These are phyloP conservation scores for Oreocharis arfaki DNA, from an alignment of 2,113 vertebrate genomes.

Conservation along the genomic window DNA sequence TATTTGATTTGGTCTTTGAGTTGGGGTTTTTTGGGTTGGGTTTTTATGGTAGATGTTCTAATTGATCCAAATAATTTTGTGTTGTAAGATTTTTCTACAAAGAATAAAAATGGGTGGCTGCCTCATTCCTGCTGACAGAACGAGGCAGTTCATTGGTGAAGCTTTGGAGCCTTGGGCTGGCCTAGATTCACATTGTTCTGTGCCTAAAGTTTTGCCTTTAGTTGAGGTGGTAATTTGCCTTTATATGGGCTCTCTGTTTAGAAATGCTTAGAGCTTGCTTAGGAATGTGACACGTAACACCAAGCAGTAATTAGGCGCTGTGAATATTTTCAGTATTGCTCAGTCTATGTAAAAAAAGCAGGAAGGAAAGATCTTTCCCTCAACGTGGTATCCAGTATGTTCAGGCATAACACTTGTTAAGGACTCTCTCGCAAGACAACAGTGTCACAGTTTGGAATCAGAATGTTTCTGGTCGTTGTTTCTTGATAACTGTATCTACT, in stretches of 20 bases:
- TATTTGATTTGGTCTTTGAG: neutral
- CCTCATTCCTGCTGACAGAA: neutral
- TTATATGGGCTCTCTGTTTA: neutral
- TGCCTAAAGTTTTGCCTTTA: neutral
- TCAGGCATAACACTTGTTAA: neutral
- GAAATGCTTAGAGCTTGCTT: neutral
- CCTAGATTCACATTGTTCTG: neutral
- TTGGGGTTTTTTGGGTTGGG: neutral
- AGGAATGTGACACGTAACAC: rapidly evolving
- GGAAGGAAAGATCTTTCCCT: neutral
- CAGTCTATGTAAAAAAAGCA: neutral
- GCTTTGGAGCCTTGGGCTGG: neutral
- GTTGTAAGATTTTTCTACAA: neutral
- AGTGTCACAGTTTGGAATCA: neutral
- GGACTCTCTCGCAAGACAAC: neutral
- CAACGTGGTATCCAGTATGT: neutral
- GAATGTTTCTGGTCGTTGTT: neutral
- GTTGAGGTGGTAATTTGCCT: neutral
- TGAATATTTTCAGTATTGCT: neutral
- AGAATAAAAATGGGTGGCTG: neutral
- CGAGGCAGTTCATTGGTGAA: neutral
- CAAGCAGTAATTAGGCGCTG: neutral
- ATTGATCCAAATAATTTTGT: neutral
- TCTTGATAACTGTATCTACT: neutral
- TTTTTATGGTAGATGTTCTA: neutral